Conservation (phyloP, 2,888 invertebrate genomes). For the Hirtodrosophila confusa region DNA sequence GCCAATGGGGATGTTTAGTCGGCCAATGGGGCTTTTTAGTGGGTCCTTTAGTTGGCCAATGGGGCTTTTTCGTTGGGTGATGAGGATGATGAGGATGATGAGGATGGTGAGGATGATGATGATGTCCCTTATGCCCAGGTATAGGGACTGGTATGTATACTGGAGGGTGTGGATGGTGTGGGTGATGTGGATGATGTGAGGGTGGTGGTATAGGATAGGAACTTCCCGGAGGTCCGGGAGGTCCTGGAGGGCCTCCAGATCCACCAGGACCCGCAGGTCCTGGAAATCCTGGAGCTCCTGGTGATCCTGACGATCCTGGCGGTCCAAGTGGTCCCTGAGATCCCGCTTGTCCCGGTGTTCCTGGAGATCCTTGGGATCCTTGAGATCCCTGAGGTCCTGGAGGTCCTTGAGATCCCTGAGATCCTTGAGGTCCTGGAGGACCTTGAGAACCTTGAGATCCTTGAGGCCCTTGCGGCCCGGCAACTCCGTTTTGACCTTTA, state of each 20-base stretch:
- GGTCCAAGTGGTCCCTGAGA: slow-evolving; percentile 31
- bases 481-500: slow-evolving; percentile 18
- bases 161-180: slow-evolving; percentile 2
- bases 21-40: too few relatives aligned
- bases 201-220: slow-evolving; percentile 3
- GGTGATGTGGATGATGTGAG: slow-evolving; percentile 14
- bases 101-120: neutral
- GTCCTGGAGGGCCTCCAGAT: slow-evolving; percentile 25
- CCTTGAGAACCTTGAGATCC: slow-evolving; percentile 31
- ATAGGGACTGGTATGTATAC: neutral
- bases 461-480: slow-evolving; percentile 34
- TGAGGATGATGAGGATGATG: too few relatives aligned
- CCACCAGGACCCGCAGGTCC: slow-evolving; percentile 31
- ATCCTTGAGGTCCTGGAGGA: slow-evolving; percentile 21
- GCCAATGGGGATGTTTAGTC: too few relatives aligned
- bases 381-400: slow-evolving; percentile 43
- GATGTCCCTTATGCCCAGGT: slow-evolving; percentile 2
- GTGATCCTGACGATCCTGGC: slow-evolving; percentile 27
- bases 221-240: slow-evolving; percentile 2
- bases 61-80: too few relatives aligned
- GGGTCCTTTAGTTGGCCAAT: too few relatives aligned
- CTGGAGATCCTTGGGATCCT: slow-evolving; percentile 36
- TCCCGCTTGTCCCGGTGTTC: slow-evolving; percentile 28
- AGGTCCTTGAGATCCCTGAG: slow-evolving; percentile 33
- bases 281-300: slow-evolving; percentile 31